Evolutionary conservation across 2,888 invertebrate genomes (phyloP), one percentile per base, ranked within the genome.

Genomic region (Pheosia gnoma): DNA sequence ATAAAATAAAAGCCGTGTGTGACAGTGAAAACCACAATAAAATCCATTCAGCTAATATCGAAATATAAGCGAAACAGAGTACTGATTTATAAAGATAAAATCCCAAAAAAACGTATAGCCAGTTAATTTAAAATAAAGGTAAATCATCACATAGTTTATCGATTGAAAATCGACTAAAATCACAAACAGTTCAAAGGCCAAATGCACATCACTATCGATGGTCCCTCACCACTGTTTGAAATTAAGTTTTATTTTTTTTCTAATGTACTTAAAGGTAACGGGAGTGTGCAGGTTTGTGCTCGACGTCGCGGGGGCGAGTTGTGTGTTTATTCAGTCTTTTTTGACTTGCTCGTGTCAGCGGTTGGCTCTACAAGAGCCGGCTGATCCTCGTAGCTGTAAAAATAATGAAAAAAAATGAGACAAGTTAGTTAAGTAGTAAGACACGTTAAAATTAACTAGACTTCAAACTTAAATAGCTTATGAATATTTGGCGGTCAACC

Each of bases 361-460:
- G 76, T 68, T 0, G 77, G 63, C 49, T 83, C 84, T 7, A 75
- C 73, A 8, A 86, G 62, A 3, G 86, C 86, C 0, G 92, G 90
- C 63, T 93, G 93, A 77, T 93, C 93, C 71, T 93, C 93, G 65
- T 93, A 93, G 38, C 93, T 93, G 83, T 3, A 58, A 66, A 38
- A 71, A 61, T 8, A 65, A 52, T 3, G 25, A 11, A 4, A 43
- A 2, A 9, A 43, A 41, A n/a, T n/a, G n/a, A 39, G 39, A 39
- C 39, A 39, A 6, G 7, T 5, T 39, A 5, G 39, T 39, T 39
- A 39, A 6, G 3, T 39, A 1, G 25, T 25, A 25, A 1, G 25
- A 25, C 25, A 25, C 25, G 25, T 25, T 25, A 25, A 25, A 25
- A 25, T 25, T 25, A 25, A 25, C 25, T 25, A 25, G 25, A 25